These are phyloP conservation scores for Aurelia sp. DNA, from an alignment of 30 jellyfish, hydroid and myxozoan species.

Conservation along the genomic window DNA sequence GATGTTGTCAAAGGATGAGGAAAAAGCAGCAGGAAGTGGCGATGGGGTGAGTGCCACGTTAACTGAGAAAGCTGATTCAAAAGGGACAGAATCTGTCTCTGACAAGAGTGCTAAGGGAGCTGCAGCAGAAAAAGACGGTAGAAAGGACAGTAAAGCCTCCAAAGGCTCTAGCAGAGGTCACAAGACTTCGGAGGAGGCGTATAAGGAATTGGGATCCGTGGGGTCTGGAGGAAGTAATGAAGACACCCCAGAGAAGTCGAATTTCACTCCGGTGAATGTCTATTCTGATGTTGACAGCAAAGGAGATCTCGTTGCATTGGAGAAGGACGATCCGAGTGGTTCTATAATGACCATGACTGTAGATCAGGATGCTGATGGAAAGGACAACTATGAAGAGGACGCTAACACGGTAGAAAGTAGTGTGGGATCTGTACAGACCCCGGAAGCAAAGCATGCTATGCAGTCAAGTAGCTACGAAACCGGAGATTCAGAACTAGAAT, in stretches of 20 bases:
- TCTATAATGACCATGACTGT: conserved; percentile 75
- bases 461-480: not conserved
- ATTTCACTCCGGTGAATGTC: conserved; percentile 39
- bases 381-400: conserved; percentile 2
- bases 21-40: too few species aligned
- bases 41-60: too few species aligned
- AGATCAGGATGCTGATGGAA: conserved; percentile 46
- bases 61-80: too few species aligned
- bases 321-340: conserved; percentile 64
- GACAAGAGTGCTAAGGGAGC: too few species aligned
- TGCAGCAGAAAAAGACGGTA: too few species aligned
- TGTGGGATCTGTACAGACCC: not conserved
- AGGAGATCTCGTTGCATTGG: conserved; percentile 58
- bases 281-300: conserved; percentile 55
- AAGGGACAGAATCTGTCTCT: too few species aligned
- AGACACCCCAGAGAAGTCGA: not conserved
- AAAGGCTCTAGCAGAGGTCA: not conserved
- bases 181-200: conserved; percentile 19
- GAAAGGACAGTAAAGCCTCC: not conserved
- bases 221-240: not conserved
- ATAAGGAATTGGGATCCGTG: conserved; percentile 41
- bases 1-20: too few species aligned
- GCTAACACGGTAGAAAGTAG: not conserved
- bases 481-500: not conserved
- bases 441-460: conserved; percentile 21